Evolutionary conservation across 2,113 vertebrate species (phyloP).

Genomic region (Leptobrachium ailaonicum): DNA sequence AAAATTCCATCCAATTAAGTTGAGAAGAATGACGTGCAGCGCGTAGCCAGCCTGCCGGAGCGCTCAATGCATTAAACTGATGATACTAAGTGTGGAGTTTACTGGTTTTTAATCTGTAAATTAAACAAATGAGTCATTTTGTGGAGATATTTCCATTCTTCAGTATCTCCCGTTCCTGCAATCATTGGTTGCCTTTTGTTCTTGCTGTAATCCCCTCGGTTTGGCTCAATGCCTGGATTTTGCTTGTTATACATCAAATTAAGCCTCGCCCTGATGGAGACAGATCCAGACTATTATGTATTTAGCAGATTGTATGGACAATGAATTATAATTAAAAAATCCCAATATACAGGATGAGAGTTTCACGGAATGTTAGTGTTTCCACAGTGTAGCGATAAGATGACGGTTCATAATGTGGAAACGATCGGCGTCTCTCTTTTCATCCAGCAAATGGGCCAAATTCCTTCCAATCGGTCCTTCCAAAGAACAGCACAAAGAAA

Average conservation of each 20-base stretch:
- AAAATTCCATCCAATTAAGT: background rate
- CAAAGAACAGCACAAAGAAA: too few relatives aligned
- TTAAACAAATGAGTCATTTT: conserved; percentile 8
- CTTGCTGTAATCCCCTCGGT: background rate
- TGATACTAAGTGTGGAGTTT: background rate
- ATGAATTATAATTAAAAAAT: conserved; percentile 39
- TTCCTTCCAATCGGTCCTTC: too few relatives aligned
- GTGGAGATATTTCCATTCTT: background rate
- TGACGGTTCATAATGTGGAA: background rate
- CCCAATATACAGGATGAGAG: background rate
- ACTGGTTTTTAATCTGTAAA: conserved; percentile 4
- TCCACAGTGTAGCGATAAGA: conserved; percentile 7
- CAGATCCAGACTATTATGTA: conserved; percentile 41
- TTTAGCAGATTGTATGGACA: conserved; percentile 35
- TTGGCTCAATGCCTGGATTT: conserved; percentile 30
- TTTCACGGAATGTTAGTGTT: conserved; percentile 21
- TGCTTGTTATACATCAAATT: conserved; percentile 30
- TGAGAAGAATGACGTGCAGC: background rate
- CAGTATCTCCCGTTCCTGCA: background rate
- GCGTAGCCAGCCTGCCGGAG: background rate
- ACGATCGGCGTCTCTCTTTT: too few relatives aligned
- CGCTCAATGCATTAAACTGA: too few relatives aligned
- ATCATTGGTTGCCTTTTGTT: background rate
- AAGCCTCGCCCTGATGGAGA: conserved; percentile 31
- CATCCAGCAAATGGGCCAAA: too few relatives aligned